Base-by-base conservation (phyloP, 2,797 vertebrate species). In the Manis javanica region DNA sequence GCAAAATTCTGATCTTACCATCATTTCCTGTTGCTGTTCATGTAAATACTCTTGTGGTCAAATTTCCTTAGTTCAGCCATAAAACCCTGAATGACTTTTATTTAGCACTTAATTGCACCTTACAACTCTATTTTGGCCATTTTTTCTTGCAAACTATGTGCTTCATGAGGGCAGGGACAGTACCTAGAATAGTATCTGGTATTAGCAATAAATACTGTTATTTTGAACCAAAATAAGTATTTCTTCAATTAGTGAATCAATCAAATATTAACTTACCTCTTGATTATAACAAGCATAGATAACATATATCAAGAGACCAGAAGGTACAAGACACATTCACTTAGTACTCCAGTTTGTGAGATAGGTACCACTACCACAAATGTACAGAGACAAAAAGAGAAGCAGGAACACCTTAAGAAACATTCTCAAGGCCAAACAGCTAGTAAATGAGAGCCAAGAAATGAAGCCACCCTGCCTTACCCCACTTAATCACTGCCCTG, bases 201-300 rank as follows among this genome's bases (percentile, higher is more conserved):
- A 7, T 46, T 53, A 84, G 37, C 2, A 78, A 68, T 12, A 86
- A 71, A 39, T 21, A 61, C 1, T 46, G 10, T 46, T 46, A 46
- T 46, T 46, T 46, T 46, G 46, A 46, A 46, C 46, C 10, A 46
- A 46, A 71, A 79, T 55, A 66, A 55, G 26, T 85, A 29, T 63
- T 86, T 91, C 16, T 88, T 97, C 21, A 87, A 78, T 87, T 87
- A 68, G 10, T 55, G 34, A 84, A 34, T 16, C 74, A 66, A 72
- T 34, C 61, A 87, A 85, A 39, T 77, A 39, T 85, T 59, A 92
- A 74, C 49, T 77, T 85, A 15, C 3, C 9, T 51, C 24, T 87
- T 74, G 13, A 64, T 63, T 75, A 10, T 23, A 79, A 64, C 74
- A 87, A 92, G 8, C 61, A 82, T 31, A 68, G 63, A 57, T 72